Conservation (phyloP, 2,113 vertebrate species). For the Mus pahari region DNA sequence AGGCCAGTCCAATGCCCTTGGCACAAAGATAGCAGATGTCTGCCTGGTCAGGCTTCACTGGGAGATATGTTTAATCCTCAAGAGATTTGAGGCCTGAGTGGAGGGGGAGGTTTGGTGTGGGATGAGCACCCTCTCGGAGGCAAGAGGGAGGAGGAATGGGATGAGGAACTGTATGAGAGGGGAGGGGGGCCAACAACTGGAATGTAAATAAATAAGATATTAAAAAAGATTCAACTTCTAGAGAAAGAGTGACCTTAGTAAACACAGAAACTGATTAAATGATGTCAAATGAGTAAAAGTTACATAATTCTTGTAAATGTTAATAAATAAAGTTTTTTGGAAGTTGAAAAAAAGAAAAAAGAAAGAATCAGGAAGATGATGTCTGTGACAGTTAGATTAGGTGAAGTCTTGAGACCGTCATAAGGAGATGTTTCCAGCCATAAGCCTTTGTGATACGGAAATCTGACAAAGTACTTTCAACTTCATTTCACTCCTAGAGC, state of each 20-base stretch:
- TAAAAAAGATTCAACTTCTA: too few species aligned
- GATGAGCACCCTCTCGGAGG: too few species aligned
- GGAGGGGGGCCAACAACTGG: too few species aligned
- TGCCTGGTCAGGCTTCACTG: too few species aligned
- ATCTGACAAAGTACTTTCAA: slow-evolving; percentile 1
- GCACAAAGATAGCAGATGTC: too few species aligned
- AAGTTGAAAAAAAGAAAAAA: neutral
- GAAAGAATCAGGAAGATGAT: neutral
- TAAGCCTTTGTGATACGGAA: slow-evolving; percentile 48
- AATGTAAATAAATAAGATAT: too few species aligned
- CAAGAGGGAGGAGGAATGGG: too few species aligned
- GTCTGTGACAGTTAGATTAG: neutral
- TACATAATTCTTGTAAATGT: neutral
- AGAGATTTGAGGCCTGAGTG: too few species aligned
- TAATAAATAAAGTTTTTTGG: neutral
- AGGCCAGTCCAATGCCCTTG: too few species aligned
- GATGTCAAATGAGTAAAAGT: neutral
- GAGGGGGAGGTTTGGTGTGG: too few species aligned
- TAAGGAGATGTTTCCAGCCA: neutral
- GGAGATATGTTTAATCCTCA: too few species aligned
- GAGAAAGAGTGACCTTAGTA: neutral
- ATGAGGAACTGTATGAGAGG: too few species aligned
- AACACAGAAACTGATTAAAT: neutral
- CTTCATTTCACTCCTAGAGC: slow-evolving; percentile 19
- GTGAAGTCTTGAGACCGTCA: neutral